Percentiles rank a stretch among this genome's conserved stretches.
Evolutionary conservation across 1,140 invertebrate species (phyloP).

Genomic region (Aphelinus certus): DNA sequence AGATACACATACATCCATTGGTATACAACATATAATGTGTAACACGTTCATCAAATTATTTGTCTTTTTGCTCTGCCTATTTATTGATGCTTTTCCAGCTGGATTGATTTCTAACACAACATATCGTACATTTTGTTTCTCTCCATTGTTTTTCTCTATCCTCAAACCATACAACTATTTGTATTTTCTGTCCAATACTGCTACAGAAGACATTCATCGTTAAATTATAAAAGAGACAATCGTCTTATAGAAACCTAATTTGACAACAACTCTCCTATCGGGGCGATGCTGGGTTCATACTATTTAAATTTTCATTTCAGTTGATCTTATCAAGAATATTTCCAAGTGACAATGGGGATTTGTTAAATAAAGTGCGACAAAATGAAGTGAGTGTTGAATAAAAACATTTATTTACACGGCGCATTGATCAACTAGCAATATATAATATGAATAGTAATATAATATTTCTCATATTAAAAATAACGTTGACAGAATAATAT

Average conservation of each 20-base stretch:
- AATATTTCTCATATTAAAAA: slow-evolving; percentile 7
- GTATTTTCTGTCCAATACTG: slow-evolving; percentile 55
- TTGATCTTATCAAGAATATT: not conserved
- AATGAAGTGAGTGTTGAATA: slow-evolving; percentile 44
- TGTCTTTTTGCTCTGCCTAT: slow-evolving; percentile 13
- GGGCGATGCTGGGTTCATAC: not conserved
- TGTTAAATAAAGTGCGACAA: slow-evolving; percentile 16
- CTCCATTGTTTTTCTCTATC: slow-evolving; percentile 17
- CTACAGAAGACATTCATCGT: slow-evolving; percentile 34
- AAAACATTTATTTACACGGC: slow-evolving; percentile 53
- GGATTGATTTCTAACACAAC: too few relatives aligned
- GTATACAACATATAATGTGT: not conserved
- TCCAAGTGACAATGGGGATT: not conserved
- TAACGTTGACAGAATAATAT: slow-evolving; percentile 10
- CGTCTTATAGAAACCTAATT: not conserved
- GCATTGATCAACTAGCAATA: slow-evolving; percentile 35
- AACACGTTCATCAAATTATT: slow-evolving; percentile 1
- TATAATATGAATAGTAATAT: slow-evolving; percentile 19
- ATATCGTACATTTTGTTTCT: too few relatives aligned
- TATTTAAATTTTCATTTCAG: not conserved
- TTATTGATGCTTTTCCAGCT: too few relatives aligned
- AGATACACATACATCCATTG: slow-evolving; percentile 4
- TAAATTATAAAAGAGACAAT: slow-evolving; percentile 45
- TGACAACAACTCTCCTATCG: not conserved
- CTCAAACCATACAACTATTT: slow-evolving; percentile 20